Conservation (phyloP, 2,888 invertebrate genomes). For the Melieria crassipennis region DNA sequence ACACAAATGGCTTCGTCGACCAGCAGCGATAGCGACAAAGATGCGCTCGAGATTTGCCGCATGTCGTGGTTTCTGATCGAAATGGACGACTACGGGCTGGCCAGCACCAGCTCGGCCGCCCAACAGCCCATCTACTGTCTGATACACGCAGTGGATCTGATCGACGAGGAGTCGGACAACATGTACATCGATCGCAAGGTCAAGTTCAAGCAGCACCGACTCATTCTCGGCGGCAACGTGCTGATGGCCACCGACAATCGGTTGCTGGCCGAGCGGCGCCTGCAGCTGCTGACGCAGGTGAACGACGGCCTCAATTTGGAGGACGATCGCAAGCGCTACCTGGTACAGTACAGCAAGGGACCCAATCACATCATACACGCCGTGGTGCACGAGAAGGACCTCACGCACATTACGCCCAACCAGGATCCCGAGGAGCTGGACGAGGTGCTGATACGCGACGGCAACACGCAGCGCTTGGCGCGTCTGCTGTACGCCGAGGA, state of each 20-base stretch:
- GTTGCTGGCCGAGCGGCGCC: conserved; percentile 45
- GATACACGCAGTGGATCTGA: conserved; percentile 55
- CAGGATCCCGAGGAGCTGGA: conserved; percentile 30
- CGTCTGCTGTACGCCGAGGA: conserved; percentile 48
- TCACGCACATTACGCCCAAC: conserved; percentile 42
- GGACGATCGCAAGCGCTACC: conserved; percentile 36
- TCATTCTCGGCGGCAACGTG: conserved; percentile 48
- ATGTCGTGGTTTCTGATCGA: conserved; percentile 58
- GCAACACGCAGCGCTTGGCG: conserved; percentile 40
- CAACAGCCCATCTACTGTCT: conserved; percentile 38
- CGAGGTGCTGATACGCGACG: conserved; percentile 40
- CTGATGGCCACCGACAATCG: conserved; percentile 53
- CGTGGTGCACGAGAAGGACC: conserved; percentile 42
- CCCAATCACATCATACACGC: conserved; percentile 46
- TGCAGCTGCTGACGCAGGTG: conserved; percentile 39
- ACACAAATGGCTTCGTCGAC: too few species aligned
- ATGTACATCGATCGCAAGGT: conserved; percentile 51
- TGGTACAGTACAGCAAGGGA: conserved; percentile 47
- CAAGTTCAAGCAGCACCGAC: conserved; percentile 47
- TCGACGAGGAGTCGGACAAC: conserved; percentile 49
- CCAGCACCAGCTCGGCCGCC: conserved; percentile 39
- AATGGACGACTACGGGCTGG: conserved; percentile 48
- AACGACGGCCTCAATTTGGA: conserved; percentile 15
- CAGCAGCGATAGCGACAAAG: too few species aligned
- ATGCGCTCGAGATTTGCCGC: conserved; percentile 33